phyloP scores from a whole-genome alignment of 2,113 vertebrate genomes.

The Myotis lucifugus region DNA sequence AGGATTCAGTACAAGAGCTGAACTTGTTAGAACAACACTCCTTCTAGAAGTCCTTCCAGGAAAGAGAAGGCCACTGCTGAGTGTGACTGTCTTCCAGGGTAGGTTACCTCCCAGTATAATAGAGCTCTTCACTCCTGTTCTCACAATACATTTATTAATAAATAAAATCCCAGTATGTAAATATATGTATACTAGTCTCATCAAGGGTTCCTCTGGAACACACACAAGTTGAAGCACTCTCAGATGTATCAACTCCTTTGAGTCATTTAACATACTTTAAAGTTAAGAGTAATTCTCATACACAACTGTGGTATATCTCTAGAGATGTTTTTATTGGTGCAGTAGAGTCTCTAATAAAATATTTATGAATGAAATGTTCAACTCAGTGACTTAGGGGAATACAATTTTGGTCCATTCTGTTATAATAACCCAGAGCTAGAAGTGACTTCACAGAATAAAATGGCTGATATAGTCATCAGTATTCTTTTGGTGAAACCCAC shows the following conservation, averaged over 20 bases:
- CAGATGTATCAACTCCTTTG: neutral
- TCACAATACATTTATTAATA: neutral
- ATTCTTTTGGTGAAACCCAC: neutral
- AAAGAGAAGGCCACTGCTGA: neutral
- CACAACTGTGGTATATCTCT: neutral
- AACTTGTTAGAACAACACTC: neutral
- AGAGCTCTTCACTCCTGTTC: neutral
- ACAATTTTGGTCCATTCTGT: neutral
- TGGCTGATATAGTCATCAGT: neutral
- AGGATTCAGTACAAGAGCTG: neutral
- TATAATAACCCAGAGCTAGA: neutral
- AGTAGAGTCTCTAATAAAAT: neutral
- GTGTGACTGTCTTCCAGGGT: neutral
- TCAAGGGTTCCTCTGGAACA: neutral
- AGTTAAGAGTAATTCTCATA: neutral
- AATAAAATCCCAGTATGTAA: neutral
- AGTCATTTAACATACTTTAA: slow-evolving; percentile 38
- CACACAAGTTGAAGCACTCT: neutral
- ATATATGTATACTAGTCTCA: neutral
- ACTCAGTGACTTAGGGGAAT: neutral
- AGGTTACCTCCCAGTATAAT: neutral
- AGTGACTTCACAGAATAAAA: slow-evolving; percentile 5
- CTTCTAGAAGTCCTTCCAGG: neutral
- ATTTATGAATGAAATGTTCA: slow-evolving; percentile 40
- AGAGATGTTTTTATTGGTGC: neutral